Base-by-base conservation (phyloP, 2,888 invertebrate genomes). In the Nezara viridula region DNA sequence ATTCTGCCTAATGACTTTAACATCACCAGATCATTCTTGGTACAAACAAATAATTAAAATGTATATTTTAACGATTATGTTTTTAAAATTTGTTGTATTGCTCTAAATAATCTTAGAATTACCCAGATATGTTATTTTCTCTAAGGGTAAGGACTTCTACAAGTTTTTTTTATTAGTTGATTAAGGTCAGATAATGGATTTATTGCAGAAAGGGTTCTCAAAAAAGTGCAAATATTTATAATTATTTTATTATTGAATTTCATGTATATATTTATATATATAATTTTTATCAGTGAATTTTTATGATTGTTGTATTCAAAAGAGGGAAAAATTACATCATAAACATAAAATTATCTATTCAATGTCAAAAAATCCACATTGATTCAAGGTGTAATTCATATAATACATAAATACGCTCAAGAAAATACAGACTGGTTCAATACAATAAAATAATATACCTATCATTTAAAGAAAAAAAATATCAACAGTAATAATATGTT, bases 301-400 rank as follows among this genome's bases (percentile, higher is more conserved):
- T 16, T 19, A 37, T 73, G 7, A 73, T 14, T 37, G 7, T 37
- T 73, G 21, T 19, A 21, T 37, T 73, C 14, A 27, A 21, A 27
- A 60, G 16, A 4, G 27, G 37, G 27, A 60, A 37, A 32, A 73
- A 19, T 73, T 73, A 73, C 32, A 73, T 73, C 19, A 19, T 73
- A 32, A 73, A 73, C 66, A 73, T 73, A 73, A 73, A 73, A 73
- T 73, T 73, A 73, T 60, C 60, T 60, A 60, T 73, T 66, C 37
- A 5, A 37, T 32, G 37, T 37, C 19, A 73, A 37, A 73, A 37
- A 19, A 73, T 73, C 19, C 32, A 73, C 7, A 73, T 37, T 32
- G 66, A 19, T 66, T 32, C 32, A 1, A 66, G 7, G 32, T 73
- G 66, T 9, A 19, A 73, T 73, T 37, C 37, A 73, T 7, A 37